Evolutionary conservation across 2,797 vertebrate genomes (phyloP).

Genomic region (Eulemur albifrons): DNA sequence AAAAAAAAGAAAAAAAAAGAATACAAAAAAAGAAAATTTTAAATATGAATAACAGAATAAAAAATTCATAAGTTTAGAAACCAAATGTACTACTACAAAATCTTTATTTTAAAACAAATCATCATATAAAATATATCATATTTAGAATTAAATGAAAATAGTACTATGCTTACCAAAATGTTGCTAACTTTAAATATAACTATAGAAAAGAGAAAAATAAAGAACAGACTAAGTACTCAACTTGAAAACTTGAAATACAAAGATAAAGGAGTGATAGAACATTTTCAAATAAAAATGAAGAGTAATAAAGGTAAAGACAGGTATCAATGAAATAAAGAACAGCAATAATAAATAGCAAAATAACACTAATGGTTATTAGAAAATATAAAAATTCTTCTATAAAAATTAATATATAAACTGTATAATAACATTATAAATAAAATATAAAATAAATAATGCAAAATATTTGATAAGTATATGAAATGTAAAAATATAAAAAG

Average conservation of each 20-base stretch:
- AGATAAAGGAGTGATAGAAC: not conserved
- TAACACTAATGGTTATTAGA: not conserved
- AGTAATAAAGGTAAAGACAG: not conserved
- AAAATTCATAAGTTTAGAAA: too few species aligned
- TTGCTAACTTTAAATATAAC: not conserved
- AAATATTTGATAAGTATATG: too few species aligned
- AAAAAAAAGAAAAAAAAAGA: too few species aligned
- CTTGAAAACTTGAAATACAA: not conserved
- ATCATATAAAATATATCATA: not conserved
- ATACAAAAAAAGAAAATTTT: too few species aligned
- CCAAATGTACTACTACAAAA: too few species aligned
- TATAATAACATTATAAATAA: too few species aligned
- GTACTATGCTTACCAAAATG: not conserved
- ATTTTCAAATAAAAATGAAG: not conserved
- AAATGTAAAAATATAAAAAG: too few species aligned
- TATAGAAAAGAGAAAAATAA: not conserved
- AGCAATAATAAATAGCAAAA: not conserved
- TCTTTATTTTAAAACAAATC: too few species aligned
- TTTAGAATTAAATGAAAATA: not conserved
- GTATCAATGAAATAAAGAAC: not conserved
- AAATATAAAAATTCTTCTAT: too few species aligned
- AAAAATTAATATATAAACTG: too few species aligned
- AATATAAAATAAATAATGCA: too few species aligned
- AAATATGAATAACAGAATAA: too few species aligned
- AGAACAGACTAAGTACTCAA: not conserved